Conservation (phyloP, 2,113 vertebrate species). For the Artemisiospiza belli region DNA sequence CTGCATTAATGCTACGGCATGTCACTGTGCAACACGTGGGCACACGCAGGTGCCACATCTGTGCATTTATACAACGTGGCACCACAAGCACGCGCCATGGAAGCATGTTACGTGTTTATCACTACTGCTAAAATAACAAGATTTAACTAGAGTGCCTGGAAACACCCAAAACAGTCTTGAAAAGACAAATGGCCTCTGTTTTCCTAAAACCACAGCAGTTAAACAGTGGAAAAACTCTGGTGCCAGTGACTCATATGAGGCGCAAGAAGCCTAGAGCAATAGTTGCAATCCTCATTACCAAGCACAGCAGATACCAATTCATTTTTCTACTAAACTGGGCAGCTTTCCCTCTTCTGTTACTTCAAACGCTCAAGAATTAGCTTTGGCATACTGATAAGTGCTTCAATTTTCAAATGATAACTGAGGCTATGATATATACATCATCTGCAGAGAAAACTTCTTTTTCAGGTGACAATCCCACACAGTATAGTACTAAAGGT, state of each 20-base stretch:
- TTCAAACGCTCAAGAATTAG: background rate
- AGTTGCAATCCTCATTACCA: background rate
- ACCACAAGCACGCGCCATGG: background rate
- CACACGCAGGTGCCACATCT: background rate
- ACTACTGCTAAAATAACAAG: constrained; percentile 25
- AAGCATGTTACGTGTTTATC: background rate
- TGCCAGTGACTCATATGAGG: background rate
- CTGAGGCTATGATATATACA: background rate
- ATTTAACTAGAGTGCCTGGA: background rate
- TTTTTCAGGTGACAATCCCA: background rate
- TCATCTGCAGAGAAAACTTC: background rate
- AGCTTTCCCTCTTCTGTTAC: background rate
- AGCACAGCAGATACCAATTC: background rate
- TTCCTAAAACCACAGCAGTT: background rate
- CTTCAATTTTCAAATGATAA: background rate
- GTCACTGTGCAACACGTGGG: background rate
- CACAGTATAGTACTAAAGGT: background rate
- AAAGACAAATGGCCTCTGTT: background rate
- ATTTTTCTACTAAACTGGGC: background rate
- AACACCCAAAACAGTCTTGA: background rate
- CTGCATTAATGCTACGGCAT: background rate
- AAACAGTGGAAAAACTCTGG: background rate
- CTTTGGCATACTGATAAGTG: background rate
- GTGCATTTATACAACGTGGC: background rate
- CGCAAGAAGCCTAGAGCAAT: background rate